Percentiles rank a stretch among this genome's conserved stretches.
Evolutionary conservation across 2,888 invertebrate genomes (phyloP).

Genomic region (Meganola albula): DNA sequence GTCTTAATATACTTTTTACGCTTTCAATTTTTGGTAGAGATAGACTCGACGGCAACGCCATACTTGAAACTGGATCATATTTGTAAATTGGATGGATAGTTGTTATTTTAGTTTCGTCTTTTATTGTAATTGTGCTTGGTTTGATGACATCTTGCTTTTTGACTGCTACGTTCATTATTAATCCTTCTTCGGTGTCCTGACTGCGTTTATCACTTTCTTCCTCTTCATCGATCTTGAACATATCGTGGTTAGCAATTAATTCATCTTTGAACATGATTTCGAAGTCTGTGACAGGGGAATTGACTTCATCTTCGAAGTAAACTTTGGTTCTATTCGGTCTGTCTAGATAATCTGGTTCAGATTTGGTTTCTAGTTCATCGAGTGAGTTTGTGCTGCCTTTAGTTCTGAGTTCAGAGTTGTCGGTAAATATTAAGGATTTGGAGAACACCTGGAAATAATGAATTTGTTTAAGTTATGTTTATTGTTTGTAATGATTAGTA

Average conservation of each 20-base stretch:
- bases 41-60: conserved; percentile 52
- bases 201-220: conserved; percentile 59
- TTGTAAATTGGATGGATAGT: conserved; percentile 56
- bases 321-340: conserved; percentile 68
- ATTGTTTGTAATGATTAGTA: not conserved
- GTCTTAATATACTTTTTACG: conserved; percentile 60
- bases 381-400: conserved; percentile 48
- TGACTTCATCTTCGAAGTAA: conserved; percentile 71
- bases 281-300: conserved; percentile 70
- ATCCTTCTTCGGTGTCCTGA: conserved; percentile 61
- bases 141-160: conserved; percentile 66
- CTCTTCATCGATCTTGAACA: conserved; percentile 73
- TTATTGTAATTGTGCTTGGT: conserved; percentile 64
- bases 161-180: conserved; percentile 61
- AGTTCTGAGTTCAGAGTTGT: conserved; percentile 58
- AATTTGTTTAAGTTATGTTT: conserved; percentile 1
- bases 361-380: conserved; percentile 66
- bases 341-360: conserved; percentile 63
- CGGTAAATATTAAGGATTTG: conserved; percentile 71
- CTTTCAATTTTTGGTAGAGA: conserved; percentile 62
- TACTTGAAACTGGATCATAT: conserved; percentile 56
- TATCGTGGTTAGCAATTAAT: conserved; percentile 53
- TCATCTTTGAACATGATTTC: conserved; percentile 77
- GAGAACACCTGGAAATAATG: conserved; percentile 63
- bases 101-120: conserved; percentile 67